Evolutionary conservation across 2,888 invertebrate species (phyloP).

Genomic region (Drosophila gaucha): DNA sequence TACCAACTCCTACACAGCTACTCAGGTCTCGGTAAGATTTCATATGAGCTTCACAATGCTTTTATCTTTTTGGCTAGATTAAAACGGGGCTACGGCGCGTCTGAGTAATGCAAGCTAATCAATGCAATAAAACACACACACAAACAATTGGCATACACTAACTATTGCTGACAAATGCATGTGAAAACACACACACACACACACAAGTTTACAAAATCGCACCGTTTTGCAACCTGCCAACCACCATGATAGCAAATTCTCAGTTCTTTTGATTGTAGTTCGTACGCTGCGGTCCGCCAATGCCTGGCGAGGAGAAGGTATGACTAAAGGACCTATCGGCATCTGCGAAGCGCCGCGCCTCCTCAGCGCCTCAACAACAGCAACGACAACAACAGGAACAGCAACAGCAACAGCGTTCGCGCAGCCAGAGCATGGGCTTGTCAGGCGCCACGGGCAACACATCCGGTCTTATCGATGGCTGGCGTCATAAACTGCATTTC

Average conservation of each 20-base stretch:
- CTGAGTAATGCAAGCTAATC: constrained; percentile 55
- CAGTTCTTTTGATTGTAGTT: constrained; percentile 88
- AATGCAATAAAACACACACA: constrained; percentile 42
- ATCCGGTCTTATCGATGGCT: constrained; percentile 61
- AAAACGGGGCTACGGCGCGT: constrained; percentile 60
- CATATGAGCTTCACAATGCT: constrained; percentile 68
- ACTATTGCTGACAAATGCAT: constrained; percentile 36
- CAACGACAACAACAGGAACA: constrained; percentile 43
- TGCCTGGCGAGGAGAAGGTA: constrained; percentile 92
- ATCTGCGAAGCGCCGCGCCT: constrained; percentile 81
- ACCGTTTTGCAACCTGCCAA: constrained; percentile 75
- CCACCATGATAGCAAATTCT: constrained; percentile 82
- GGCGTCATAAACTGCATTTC: constrained; percentile 76
- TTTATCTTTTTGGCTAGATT: constrained; percentile 21
- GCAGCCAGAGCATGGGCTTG: constrained; percentile 59
- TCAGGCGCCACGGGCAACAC: constrained; percentile 31
- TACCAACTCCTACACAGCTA: constrained; percentile 93
- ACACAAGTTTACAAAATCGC: constrained; percentile 32
- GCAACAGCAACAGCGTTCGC: constrained; percentile 43
- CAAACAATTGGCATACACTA: constrained; percentile 21
- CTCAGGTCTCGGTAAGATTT: constrained; percentile 93
- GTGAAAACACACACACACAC: constrained; percentile 16
- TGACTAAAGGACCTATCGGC: constrained; percentile 88
- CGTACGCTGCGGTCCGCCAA: constrained; percentile 90
- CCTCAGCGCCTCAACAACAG: constrained; percentile 72